Percentiles rank a stretch among this genome's conserved stretches.
phyloP scores from a whole-genome alignment of 2,888 invertebrate genomes.

The Galeopsomyia nigrocyanea region DNA sequence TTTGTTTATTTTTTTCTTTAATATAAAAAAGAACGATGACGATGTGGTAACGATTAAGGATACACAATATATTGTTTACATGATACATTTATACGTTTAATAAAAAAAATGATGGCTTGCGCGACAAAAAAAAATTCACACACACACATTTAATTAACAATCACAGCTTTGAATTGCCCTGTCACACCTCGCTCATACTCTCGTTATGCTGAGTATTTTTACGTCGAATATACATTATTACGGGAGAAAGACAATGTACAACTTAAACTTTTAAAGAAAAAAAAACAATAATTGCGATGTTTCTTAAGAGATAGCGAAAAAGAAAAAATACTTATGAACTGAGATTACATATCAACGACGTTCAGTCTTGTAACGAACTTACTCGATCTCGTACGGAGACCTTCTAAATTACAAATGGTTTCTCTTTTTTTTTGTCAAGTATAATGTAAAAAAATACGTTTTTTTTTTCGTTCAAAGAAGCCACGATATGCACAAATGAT shows the following conservation, averaged over 20 bases:
- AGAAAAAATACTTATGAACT: slow-evolving; percentile 4
- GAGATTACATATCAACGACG: slow-evolving; percentile 25
- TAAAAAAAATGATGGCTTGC: background rate
- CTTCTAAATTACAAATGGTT: slow-evolving; percentile 21
- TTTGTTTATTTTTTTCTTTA: no score
- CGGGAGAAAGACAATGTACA: slow-evolving; percentile 24
- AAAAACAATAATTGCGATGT: slow-evolving; percentile 19
- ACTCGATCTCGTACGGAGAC: slow-evolving; percentile 28
- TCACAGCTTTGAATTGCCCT: background rate
- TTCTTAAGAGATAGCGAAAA: background rate
- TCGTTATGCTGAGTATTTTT: no score
- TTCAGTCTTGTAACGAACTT: slow-evolving; percentile 43
- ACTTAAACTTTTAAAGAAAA: slow-evolving; percentile 20
- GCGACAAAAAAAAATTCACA: no score
- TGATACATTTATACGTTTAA: no score
- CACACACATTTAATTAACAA: background rate
- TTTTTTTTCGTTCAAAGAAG: no score
- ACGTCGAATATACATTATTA: no score
- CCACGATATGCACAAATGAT: no score
- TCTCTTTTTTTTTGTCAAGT: background rate
- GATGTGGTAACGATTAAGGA: no score
- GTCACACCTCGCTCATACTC: background rate
- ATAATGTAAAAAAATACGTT: background rate
- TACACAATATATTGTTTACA: no score
- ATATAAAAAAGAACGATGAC: no score